Conservation (phyloP, 2,797 vertebrate genomes). For the Gadopsis bispinosus region DNA sequence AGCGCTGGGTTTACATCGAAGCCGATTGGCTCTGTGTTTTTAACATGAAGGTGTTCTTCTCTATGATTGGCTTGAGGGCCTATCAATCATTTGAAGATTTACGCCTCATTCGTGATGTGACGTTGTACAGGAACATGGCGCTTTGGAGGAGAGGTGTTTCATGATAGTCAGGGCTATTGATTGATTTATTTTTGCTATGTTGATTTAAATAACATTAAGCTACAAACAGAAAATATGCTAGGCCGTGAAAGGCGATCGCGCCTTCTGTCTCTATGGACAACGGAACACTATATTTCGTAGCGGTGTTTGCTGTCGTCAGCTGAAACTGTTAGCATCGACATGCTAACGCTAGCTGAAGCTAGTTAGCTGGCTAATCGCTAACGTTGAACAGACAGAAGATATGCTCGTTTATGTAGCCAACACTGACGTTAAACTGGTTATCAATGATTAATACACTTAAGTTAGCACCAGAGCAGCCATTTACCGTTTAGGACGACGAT, state of each 20-base stretch:
- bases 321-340: slow-evolving; percentile 71
- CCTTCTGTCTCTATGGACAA: slow-evolving; percentile 60
- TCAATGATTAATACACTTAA: slow-evolving; percentile 64
- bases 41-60: background rate
- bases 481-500: slow-evolving; percentile 56
- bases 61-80: slow-evolving; percentile 54
- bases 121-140: slow-evolving; percentile 84
- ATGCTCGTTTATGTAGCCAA: slow-evolving; percentile 50
- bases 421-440: slow-evolving; percentile 14
- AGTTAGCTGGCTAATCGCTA: slow-evolving; percentile 73
- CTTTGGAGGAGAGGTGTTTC: slow-evolving; percentile 75
- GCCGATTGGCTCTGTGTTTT: slow-evolving; percentile 53
- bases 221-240: slow-evolving; percentile 48
- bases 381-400: slow-evolving; percentile 58
- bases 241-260: slow-evolving; percentile 54
- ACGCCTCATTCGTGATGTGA: slow-evolving; percentile 74
- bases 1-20: slow-evolving; percentile 47
- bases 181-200: slow-evolving; percentile 37
- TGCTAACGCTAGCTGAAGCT: slow-evolving; percentile 66
- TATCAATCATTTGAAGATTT: slow-evolving; percentile 48
- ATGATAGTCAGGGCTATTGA: slow-evolving; percentile 67
- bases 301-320: slow-evolving; percentile 79
- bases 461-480: slow-evolving; percentile 7
- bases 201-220: slow-evolving; percentile 27
- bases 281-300: slow-evolving; percentile 51